Percentiles rank a stretch among this genome's conserved stretches.
These are phyloP conservation scores for Pseudorectes ferrugineus DNA, from an alignment of 2,113 vertebrate genomes.

Conservation along the genomic window DNA sequence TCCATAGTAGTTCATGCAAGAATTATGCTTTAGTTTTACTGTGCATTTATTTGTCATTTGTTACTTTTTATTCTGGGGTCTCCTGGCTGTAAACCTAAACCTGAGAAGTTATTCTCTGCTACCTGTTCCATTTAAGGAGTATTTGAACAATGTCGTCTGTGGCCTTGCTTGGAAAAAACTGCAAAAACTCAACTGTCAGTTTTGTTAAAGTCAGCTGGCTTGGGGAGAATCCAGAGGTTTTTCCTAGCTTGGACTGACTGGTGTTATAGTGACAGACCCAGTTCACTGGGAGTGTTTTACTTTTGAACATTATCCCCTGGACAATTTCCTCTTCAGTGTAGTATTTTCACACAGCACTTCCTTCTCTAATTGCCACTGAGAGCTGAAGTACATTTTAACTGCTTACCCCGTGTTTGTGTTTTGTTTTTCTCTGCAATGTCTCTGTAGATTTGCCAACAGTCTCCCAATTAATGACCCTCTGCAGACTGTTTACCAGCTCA, in stretches of 20 bases:
- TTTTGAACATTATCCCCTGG: not conserved
- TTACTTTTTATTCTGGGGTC: not conserved
- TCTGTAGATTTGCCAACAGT: constrained; percentile 93
- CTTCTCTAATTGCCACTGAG: not conserved
- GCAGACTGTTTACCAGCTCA: constrained; percentile 97
- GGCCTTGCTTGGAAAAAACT: not conserved
- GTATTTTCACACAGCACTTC: not conserved
- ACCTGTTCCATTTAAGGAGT: not conserved
- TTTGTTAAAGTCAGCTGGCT: not conserved
- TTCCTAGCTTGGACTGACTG: not conserved
- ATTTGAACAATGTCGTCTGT: not conserved
- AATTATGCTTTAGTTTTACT: not conserved
- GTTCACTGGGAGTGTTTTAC: not conserved
- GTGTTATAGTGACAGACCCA: not conserved
- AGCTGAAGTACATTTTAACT: not conserved
- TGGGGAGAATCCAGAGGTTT: not conserved
- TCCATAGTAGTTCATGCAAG: not conserved
- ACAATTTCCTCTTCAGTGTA: not conserved
- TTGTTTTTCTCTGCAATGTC: not conserved
- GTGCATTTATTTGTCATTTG: not conserved
- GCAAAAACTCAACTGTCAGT: not conserved
- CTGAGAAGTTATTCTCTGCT: not conserved
- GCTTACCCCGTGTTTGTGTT: not conserved
- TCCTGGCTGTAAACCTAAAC: not conserved
- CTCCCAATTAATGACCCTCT: constrained; percentile 97